Conservation (phyloP, 2,113 vertebrate species). For the Condylura cristata region DNA sequence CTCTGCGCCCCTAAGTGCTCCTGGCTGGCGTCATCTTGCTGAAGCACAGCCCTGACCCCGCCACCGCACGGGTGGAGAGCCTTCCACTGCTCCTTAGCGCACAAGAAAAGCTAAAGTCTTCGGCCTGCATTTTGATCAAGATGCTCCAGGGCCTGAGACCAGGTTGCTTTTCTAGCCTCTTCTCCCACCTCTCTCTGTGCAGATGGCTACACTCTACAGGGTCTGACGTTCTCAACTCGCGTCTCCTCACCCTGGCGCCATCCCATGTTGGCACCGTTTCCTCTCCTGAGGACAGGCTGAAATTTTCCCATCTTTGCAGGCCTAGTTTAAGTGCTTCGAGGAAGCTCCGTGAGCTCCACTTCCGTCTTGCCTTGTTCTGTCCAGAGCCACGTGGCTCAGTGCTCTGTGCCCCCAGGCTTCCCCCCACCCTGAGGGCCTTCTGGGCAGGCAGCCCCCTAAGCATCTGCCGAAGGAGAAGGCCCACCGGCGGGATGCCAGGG, state of each 20-base stretch:
- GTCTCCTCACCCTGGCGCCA: not conserved
- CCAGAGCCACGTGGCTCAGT: not conserved
- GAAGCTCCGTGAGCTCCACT: not conserved
- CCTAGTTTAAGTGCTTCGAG: not conserved
- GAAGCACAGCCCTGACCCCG: not conserved
- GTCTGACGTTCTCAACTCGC: not conserved
- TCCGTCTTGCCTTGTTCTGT: not conserved
- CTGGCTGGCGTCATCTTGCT: not conserved
- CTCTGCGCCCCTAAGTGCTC: not conserved
- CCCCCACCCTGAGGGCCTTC: not conserved
- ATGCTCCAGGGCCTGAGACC: not conserved
- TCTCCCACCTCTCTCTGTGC: not conserved
- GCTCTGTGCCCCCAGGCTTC: not conserved
- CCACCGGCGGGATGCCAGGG: not conserved
- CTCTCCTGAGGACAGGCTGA: not conserved
- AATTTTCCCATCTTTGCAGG: not conserved
- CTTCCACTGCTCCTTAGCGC: not conserved
- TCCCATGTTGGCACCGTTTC: not conserved
- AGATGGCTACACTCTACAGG: not conserved
- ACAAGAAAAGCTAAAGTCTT: not conserved
- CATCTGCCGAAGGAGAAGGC: not conserved
- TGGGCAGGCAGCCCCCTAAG: not conserved
- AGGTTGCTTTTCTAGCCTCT: not conserved
- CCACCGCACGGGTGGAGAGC: not conserved
- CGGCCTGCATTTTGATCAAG: not conserved